Evolutionary conservation across 2,888 invertebrate genomes (phyloP).

Genomic region (Lordiphosa fenestrarum): DNA sequence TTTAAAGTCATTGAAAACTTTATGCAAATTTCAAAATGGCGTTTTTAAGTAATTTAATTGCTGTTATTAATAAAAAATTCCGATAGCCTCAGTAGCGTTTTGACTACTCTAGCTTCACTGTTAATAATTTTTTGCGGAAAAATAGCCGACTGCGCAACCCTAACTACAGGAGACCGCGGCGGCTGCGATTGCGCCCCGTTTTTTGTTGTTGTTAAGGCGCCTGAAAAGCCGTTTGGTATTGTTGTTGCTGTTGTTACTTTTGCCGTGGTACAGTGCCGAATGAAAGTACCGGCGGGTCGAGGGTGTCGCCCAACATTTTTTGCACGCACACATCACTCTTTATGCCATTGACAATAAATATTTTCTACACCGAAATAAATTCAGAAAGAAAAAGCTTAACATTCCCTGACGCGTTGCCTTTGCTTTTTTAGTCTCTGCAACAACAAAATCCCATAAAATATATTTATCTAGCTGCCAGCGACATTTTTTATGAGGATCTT

Average conservation of each 20-base stretch:
- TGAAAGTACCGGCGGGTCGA: slow-evolving; percentile 1
- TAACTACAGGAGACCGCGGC: slow-evolving; percentile 27
- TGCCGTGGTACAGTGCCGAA: slow-evolving; percentile 51
- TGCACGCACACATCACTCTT: slow-evolving; percentile 28
- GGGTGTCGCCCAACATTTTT: slow-evolving; percentile 33
- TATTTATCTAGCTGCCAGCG: slow-evolving; percentile 50
- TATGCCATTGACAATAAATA: slow-evolving; percentile 40
- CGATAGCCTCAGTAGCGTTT: no score
- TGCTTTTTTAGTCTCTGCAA: slow-evolving; percentile 39
- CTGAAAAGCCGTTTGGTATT: slow-evolving; percentile 14
- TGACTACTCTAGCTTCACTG: no score
- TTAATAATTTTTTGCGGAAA: not conserved
- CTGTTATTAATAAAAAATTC: no score
- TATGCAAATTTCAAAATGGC: no score
- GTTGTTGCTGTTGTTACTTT: slow-evolving; percentile 23
- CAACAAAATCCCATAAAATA: slow-evolving; percentile 21
- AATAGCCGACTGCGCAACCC: slow-evolving; percentile 9
- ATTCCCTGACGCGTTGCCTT: slow-evolving; percentile 49
- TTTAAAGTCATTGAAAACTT: no score
- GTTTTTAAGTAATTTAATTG: no score
- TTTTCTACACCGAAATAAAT: slow-evolving; percentile 53
- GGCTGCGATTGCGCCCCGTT: slow-evolving; percentile 13
- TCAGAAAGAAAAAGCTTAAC: slow-evolving; percentile 49
- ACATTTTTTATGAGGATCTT: slow-evolving; percentile 61
- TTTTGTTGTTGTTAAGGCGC: slow-evolving; percentile 20